A percentile compares a stretch with the other conserved stretches of the same genome.
These are phyloP conservation scores for Myotis findleyi DNA, from an alignment of 2,797 vertebrate species.

Conservation along the genomic window DNA sequence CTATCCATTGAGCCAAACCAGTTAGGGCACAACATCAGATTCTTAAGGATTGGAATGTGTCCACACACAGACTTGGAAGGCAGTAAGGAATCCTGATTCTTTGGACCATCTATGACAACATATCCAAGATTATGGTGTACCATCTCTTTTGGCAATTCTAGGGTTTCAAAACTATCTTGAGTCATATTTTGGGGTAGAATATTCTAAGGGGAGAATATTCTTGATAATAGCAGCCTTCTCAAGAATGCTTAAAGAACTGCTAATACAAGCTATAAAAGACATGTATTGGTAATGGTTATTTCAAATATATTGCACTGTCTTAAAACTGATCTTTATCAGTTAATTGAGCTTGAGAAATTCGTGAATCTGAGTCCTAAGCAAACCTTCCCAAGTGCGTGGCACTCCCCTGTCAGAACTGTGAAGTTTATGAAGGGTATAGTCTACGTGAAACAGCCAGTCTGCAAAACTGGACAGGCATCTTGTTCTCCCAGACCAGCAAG, in stretches of 20 bases:
- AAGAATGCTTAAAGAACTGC: not conserved
- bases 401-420: not conserved
- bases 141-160: not conserved
- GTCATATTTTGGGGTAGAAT: not conserved
- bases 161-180: not conserved
- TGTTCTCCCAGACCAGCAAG: not conserved
- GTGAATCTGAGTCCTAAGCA: not conserved
- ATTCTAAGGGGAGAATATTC: not conserved
- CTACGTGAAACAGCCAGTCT: not conserved
- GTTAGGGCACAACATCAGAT: too few species aligned
- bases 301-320: not conserved
- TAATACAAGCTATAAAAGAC: not conserved
- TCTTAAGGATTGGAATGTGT: not conserved
- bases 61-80: not conserved
- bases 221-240: not conserved
- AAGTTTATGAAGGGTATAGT: not conserved
- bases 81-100: not conserved
- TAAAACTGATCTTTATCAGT: not conserved
- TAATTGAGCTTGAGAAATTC: not conserved
- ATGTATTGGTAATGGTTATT: not conserved
- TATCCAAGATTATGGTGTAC: not conserved
- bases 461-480: not conserved
- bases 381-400: not conserved
- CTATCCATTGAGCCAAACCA: too few species aligned
- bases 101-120: not conserved